phyloP scores from a whole-genome alignment of 2,888 invertebrate species.

The Leucoma salicis region DNA sequence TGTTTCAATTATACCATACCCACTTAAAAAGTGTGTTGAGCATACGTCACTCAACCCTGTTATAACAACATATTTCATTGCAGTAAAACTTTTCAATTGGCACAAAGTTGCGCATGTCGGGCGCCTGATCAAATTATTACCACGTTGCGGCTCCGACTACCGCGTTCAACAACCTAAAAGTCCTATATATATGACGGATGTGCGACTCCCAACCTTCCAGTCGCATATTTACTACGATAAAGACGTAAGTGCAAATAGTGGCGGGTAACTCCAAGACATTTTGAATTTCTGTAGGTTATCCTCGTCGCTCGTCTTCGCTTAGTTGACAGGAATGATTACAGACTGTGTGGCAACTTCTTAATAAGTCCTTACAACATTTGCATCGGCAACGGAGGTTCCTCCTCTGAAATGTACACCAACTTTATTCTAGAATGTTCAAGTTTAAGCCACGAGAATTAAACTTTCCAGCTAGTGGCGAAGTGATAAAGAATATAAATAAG shows the following conservation, averaged over 20 bases:
- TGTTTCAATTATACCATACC: slow-evolving; percentile 37
- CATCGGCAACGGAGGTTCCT: slow-evolving; percentile 51
- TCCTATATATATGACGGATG: slow-evolving; percentile 34
- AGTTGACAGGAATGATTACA: slow-evolving; percentile 75
- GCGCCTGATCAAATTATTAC: slow-evolving; percentile 79
- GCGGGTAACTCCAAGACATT: slow-evolving; percentile 31
- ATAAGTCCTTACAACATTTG: slow-evolving; percentile 75
- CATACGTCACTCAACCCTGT: slow-evolving; percentile 42
- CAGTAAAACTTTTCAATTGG: slow-evolving; percentile 69
- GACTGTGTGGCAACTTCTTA: slow-evolving; percentile 65
- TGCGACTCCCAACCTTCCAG: slow-evolving; percentile 22
- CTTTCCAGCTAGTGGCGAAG: slow-evolving; percentile 26
- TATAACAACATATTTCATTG: slow-evolving; percentile 53
- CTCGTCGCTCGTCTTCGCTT: slow-evolving; percentile 42
- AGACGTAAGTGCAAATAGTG: slow-evolving; percentile 30
- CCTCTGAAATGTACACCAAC: slow-evolving; percentile 58
- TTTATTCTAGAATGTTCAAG: slow-evolving; percentile 42
- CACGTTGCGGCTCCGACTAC: slow-evolving; percentile 65
- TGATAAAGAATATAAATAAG: slow-evolving; percentile 27
- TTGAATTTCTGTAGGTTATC: slow-evolving; percentile 22
- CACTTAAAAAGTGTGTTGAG: slow-evolving; percentile 32
- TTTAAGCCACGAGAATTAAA: slow-evolving; percentile 28
- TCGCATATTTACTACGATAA: slow-evolving; percentile 32
- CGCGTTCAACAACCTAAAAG: slow-evolving; percentile 52
- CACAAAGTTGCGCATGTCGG: slow-evolving; percentile 63